These are phyloP conservation scores for Emydoidea blandingii DNA, from an alignment of 2,797 vertebrate species.

Conservation along the genomic window DNA sequence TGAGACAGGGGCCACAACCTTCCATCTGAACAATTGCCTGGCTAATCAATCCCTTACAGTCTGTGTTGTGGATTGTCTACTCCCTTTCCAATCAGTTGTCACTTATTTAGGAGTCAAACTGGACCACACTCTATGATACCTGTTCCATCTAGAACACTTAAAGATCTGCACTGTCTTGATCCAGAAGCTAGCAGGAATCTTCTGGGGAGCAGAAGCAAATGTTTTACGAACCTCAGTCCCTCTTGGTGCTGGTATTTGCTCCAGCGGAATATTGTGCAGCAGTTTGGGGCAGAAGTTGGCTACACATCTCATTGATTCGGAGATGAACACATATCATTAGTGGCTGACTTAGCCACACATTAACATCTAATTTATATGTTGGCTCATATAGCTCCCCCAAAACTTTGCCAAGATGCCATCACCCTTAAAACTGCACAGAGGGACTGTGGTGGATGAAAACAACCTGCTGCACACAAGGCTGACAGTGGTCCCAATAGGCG, in stretches of 20 bases:
- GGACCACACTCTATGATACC: background rate
- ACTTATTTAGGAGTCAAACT: background rate
- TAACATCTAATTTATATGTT: background rate
- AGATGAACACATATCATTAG: background rate
- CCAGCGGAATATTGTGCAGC: background rate
- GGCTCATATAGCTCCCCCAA: background rate
- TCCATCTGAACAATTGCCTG: background rate
- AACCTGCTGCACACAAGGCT: background rate
- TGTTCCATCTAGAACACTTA: background rate
- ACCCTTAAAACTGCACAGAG: background rate
- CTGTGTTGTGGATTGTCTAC: background rate
- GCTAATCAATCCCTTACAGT: background rate
- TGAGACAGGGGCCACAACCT: background rate
- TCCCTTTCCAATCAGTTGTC: background rate
- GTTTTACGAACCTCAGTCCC: background rate
- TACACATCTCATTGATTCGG: background rate
- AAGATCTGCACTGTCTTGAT: background rate
- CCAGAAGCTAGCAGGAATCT: background rate
- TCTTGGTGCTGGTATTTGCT: background rate
- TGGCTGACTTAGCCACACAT: background rate
- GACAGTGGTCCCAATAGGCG: background rate
- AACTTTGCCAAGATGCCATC: background rate
- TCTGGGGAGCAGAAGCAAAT: background rate
- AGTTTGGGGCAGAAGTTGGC: background rate
- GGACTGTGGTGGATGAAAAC: background rate